phyloP scores from a whole-genome alignment of 1,140 invertebrate species.

The Galendromus occidentalis region DNA sequence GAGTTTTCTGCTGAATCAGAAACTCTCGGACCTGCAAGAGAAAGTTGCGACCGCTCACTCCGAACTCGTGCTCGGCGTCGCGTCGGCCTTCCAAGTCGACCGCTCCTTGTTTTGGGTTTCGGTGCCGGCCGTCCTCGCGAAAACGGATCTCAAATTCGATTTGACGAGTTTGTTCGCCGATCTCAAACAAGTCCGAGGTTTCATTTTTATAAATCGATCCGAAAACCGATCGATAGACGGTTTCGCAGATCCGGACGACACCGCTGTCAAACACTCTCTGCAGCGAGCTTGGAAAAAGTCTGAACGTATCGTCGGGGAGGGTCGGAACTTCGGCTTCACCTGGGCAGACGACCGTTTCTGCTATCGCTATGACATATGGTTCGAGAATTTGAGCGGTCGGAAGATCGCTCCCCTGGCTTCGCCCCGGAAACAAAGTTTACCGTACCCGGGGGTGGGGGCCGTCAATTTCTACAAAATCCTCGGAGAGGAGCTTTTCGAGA shows the following conservation, averaged over 20 bases:
- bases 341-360: not conserved
- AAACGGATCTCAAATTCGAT: not conserved
- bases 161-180: not conserved
- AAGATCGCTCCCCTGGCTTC: not conserved
- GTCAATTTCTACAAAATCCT: conserved; percentile 6
- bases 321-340: conserved; percentile 1
- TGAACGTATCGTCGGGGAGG: not conserved
- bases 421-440: not conserved
- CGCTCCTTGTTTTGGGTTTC: not conserved
- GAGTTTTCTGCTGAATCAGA: not conserved
- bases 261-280: not conserved
- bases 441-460: not conserved
- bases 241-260: not conserved
- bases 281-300: not conserved
- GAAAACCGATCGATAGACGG: not conserved
- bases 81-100: not conserved
- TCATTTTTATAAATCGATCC: not conserved
- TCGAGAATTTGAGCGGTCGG: not conserved
- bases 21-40: conserved; percentile 2
- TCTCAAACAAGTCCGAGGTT: not conserved
- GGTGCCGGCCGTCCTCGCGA: not conserved
- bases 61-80: not conserved
- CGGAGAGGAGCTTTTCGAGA: not conserved
- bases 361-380: conserved; percentile 5
- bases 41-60: not conserved